These are phyloP conservation scores for Hydrolagus colliei DNA, from an alignment of 2,797 vertebrate genomes.

Conservation along the genomic window DNA sequence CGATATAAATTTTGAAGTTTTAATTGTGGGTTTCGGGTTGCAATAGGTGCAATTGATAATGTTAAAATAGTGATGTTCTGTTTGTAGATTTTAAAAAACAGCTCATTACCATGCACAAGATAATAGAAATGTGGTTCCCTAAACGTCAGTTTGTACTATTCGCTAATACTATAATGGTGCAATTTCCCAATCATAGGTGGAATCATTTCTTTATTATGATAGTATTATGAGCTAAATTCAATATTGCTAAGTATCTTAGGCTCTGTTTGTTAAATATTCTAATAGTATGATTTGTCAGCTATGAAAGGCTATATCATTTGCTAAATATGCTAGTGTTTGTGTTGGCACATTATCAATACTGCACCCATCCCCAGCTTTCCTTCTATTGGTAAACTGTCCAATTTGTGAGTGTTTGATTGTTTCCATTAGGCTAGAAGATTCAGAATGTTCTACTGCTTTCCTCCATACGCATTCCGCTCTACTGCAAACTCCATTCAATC, in stretches of 20 bases:
- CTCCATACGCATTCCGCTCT: not conserved
- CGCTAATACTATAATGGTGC: too few relatives aligned
- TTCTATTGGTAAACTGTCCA: not conserved
- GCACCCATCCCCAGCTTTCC: not conserved
- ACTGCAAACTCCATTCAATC: not conserved
- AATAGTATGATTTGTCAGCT: not conserved
- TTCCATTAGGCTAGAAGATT: not conserved
- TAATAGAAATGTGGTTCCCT: too few relatives aligned
- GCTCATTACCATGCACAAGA: too few relatives aligned
- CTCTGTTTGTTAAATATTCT: too few relatives aligned
- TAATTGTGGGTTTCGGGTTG: too few relatives aligned
- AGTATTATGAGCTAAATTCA: too few relatives aligned
- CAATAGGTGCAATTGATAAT: not conserved
- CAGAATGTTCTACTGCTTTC: too few relatives aligned
- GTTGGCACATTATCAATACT: not conserved
- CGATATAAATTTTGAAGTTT: not conserved
- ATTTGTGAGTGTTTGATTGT: not conserved
- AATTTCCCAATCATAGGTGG: too few relatives aligned
- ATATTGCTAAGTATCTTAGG: too few relatives aligned
- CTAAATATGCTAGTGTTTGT: conserved; percentile 13
- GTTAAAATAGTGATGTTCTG: not conserved
- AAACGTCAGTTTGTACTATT: too few relatives aligned
- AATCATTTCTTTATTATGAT: too few relatives aligned
- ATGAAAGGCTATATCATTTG: not conserved
- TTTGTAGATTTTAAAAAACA: too few relatives aligned